These are phyloP conservation scores for Caranx melampygus DNA, from an alignment of 2,113 vertebrate species.

Conservation along the genomic window DNA sequence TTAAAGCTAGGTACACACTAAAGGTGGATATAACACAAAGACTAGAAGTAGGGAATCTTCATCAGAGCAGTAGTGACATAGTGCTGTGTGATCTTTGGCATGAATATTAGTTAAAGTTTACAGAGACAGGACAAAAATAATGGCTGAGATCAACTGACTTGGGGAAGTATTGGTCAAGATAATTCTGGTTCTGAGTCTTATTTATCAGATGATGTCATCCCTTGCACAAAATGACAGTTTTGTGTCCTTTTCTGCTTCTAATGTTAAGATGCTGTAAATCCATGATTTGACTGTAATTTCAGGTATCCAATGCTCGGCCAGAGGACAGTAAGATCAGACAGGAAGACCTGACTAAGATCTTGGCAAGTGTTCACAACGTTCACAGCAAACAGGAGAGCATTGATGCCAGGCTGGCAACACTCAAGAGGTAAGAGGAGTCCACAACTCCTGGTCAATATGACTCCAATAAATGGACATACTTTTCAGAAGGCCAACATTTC, in stretches of 20 bases:
- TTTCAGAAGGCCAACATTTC: too few species aligned
- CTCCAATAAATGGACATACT: too few species aligned
- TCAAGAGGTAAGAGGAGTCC: slow-evolving; percentile 88
- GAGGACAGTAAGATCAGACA: slow-evolving; percentile 94
- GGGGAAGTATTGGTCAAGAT: neutral
- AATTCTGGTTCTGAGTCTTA: neutral
- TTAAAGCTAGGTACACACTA: too few species aligned
- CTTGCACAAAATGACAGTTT: neutral
- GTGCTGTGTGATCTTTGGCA: too few species aligned
- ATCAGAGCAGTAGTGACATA: too few species aligned
- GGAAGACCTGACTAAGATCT: slow-evolving; percentile 93
- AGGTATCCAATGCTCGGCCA: slow-evolving; percentile 93
- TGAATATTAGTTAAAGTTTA: too few species aligned
- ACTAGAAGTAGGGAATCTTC: too few species aligned
- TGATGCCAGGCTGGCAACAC: slow-evolving; percentile 88
- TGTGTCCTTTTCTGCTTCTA: neutral
- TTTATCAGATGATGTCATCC: neutral
- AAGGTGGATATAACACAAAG: too few species aligned
- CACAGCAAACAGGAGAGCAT: slow-evolving; percentile 93
- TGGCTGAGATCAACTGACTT: neutral
- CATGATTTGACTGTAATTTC: neutral
- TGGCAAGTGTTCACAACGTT: slow-evolving; percentile 92
- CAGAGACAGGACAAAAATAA: neutral
- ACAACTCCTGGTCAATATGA: too few species aligned
- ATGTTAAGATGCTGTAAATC: neutral